Base-by-base conservation (phyloP, 2,888 invertebrate species). In the Microchrysa polita region DNA sequence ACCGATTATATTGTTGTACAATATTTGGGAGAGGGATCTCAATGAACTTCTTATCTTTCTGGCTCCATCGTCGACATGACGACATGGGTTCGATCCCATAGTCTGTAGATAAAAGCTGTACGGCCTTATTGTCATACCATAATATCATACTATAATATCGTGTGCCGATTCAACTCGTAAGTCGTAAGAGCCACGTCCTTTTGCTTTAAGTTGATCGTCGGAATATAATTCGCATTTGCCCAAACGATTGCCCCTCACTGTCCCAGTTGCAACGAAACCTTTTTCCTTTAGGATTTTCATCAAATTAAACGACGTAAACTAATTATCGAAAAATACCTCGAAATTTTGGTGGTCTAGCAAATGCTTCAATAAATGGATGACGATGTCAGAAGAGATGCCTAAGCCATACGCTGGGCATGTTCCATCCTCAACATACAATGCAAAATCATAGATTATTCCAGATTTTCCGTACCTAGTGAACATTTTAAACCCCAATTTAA, bases 41-140 rank as follows among this genome's bases (percentile, higher is more conserved):
- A 5, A 60, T 22, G 1, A 27, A 7, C 16, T 60, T 14, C n/a
- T 60, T 60, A n/a, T 60, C 27, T n/a, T 27, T 27, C 14, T 27
- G 14, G 23, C 27, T 9, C 5, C 10, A 60, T 14, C 60, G 23
- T 14, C 22, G 20, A 60, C 23, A 5, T 23, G 16, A 34, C n/a
- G 2, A 10, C 22, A 60, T n/a, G 2, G 16, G 7, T 60, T 60
- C 60, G 5, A 60, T 22, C 14, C 23, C 60, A 60, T 34, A 12
- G 34, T 34, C 23, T 5, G 60, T 10, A 34, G 60, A 60, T n/a
- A 60, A 4, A 27, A 60, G 14, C 14, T 60, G 60, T 16, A 60
- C 22, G 16, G 60, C 12, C 34, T 60, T 60, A 27, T n/a, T 60
- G 34, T 27, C 23, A 7, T 60, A 23, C 60, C 34, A 27, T 60